These are phyloP conservation scores for Aphodius sticticus DNA, from an alignment of 2,888 invertebrate genomes.

Conservation along the genomic window DNA sequence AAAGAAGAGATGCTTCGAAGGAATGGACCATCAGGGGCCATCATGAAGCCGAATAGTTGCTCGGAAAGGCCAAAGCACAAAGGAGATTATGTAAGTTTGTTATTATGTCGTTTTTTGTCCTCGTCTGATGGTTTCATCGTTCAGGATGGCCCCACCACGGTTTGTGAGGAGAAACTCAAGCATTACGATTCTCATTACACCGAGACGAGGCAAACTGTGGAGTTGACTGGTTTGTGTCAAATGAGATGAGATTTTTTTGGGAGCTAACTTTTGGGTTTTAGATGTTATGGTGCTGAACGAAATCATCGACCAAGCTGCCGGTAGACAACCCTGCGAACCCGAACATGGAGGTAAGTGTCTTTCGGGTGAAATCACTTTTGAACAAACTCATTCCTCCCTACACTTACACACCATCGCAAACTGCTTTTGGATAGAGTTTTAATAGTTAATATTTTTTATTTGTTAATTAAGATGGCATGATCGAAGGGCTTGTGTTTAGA, in stretches of 20 bases:
- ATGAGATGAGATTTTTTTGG: conserved; percentile 15
- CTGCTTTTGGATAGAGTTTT: conserved; percentile 50
- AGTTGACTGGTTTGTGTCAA: conserved; percentile 8
- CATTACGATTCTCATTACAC: conserved; percentile 86
- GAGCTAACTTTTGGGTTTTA: conserved; percentile 59
- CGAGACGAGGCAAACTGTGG: conserved; percentile 16
- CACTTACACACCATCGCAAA: conserved; percentile 58
- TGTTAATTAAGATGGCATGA: neutral
- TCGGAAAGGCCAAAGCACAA: conserved; percentile 71
- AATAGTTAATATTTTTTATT: neutral
- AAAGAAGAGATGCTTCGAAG: conserved; percentile 85
- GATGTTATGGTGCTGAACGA: conserved; percentile 98
- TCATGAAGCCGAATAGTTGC: conserved; percentile 60
- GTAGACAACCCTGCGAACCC: conserved; percentile 84
- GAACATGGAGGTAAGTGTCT: conserved; percentile 83
- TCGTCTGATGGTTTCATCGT: conserved; percentile 42
- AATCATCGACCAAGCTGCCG: conserved; percentile 95
- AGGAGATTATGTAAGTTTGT: conserved; percentile 77
- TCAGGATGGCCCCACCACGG: conserved; percentile 80
- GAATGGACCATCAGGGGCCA: conserved; percentile 62
- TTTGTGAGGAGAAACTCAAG: conserved; percentile 85
- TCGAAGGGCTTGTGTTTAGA: neutral
- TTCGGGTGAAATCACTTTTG: neutral
- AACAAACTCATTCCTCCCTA: conserved; percentile 29
- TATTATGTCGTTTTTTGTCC: neutral